Evolutionary conservation across 30 jellyfish, hydroid and myxozoan species (phyloP).

Genomic region (Rhopilema esculentum): DNA sequence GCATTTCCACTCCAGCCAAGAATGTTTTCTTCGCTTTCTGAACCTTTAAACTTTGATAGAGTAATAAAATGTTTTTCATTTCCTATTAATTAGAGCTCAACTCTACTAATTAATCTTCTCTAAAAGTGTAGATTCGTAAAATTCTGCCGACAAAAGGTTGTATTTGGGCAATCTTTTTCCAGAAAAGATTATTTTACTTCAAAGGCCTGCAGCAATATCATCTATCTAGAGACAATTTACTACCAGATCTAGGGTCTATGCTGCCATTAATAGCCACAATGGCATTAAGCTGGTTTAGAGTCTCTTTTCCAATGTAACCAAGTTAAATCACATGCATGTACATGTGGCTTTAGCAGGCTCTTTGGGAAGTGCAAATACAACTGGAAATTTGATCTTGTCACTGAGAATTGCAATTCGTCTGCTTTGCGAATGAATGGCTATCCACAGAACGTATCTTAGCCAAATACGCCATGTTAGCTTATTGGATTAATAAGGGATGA

Average conservation of each 20-base stretch:
- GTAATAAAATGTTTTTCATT: not conserved
- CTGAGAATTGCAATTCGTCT: not conserved
- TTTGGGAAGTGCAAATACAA: not conserved
- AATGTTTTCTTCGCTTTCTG: too few relatives aligned
- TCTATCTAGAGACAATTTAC: not conserved
- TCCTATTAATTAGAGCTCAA: not conserved
- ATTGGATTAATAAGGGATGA: constrained; percentile 38
- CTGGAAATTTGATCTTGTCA: not conserved
- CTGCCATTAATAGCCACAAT: not conserved
- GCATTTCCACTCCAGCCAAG: too few relatives aligned
- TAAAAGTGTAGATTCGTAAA: not conserved
- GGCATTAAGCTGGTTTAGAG: not conserved
- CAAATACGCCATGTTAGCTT: constrained; percentile 32
- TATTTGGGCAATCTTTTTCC: not conserved
- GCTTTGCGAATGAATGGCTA: constrained; percentile 15
- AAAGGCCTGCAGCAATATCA: not conserved
- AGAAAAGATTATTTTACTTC: not conserved
- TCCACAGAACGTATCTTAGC: constrained; percentile 15
- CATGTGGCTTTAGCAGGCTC: not conserved
- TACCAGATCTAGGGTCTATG: not conserved
- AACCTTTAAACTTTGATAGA: not conserved
- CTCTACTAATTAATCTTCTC: not conserved
- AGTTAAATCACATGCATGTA: not conserved
- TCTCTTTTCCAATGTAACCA: not conserved
- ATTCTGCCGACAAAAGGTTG: not conserved